Base-by-base conservation (phyloP, 2,797 vertebrate genomes). In the Rhinoraja longicauda region DNA sequence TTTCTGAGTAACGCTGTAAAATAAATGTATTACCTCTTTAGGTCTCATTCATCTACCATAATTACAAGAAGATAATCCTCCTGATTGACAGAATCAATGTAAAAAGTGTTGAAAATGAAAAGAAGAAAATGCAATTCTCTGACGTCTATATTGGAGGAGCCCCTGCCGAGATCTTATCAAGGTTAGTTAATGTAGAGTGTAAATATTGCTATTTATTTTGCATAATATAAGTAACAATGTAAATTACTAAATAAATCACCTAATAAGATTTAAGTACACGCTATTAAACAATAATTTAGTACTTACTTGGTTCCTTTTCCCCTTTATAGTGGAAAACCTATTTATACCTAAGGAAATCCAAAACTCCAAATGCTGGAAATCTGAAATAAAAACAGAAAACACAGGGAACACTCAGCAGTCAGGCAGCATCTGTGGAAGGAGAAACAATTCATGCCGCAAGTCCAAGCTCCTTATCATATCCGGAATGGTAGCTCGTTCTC, bases 1-100 rank as follows among this genome's bases (percentile, higher is more conserved):
- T 73, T 17, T 73, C 29, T 59, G 26, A 57, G 53, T 67, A 88
- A 7, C 3, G 39, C 36, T 29, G 19, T 26, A n/a, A 64, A 8
- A 84, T 45, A 72, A 86, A 84, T 94, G 93, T 45, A 57, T 59
- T 94, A 73, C 70, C 21, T 94, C 94, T 93, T 92, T 94, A 99
- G 99, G 97, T 99, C 95, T 98, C 99, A 93, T 97, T 99, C 93
- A 99, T 99, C 95, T 99, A 99, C 94, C 99, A 99, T 95, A 98
- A 99, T 94, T 98, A 97, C 67, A 99, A 98, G 97, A 99, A 99
- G 95, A 97, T 99, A 93, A 99, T 99, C 95, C 96, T 99, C 91
- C 96, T 99, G 88, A 98, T 99, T 93, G 98, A 99, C 95, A 98
- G 98, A 95, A 96, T 97, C 93, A 98, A 98, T 64, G 96, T 99